A percentile compares a stretch with the other conserved stretches of the same genome.
phyloP scores from a whole-genome alignment of 1,140 invertebrate species.

The Drosophila orena region DNA sequence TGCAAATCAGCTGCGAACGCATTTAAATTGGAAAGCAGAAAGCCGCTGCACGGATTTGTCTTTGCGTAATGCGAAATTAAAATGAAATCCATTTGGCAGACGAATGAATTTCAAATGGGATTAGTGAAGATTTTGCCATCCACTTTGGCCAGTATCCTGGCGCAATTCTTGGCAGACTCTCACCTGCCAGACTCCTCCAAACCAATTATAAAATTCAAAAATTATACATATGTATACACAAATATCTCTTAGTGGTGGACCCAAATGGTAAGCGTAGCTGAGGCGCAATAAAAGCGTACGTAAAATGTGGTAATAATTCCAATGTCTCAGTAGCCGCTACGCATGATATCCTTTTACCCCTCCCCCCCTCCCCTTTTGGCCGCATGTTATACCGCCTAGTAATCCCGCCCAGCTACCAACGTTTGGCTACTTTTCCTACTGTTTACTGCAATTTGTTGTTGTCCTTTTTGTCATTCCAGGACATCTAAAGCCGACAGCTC shows the following conservation, averaged over 20 bases:
- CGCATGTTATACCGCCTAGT: conserved; percentile 9
- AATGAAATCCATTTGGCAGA: conserved; percentile 61
- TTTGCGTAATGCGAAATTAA: conserved; percentile 54
- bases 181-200: background rate
- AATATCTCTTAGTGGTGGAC: background rate
- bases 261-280: conserved; percentile 18
- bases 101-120: conserved; percentile 69
- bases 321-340: conserved; percentile 60
- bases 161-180: no score
- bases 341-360: conserved; percentile 44
- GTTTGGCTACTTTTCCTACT: conserved; percentile 48
- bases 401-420: conserved; percentile 12
- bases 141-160: conserved; percentile 3
- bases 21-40: conserved; percentile 52
- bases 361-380: background rate
- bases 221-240: background rate
- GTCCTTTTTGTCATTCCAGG: conserved; percentile 55
- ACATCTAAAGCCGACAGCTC: conserved; percentile 26
- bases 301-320: conserved; percentile 72
- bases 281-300: conserved; percentile 64
- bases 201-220: conserved; percentile 6
- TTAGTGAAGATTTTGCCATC: conserved; percentile 71
- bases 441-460: conserved; percentile 64
- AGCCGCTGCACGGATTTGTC: conserved; percentile 30
- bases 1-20: conserved; percentile 59